Percentiles rank a stretch among this genome's conserved stretches.
phyloP scores from a whole-genome alignment of 1,140 invertebrate species.

The Papilio helenus region DNA sequence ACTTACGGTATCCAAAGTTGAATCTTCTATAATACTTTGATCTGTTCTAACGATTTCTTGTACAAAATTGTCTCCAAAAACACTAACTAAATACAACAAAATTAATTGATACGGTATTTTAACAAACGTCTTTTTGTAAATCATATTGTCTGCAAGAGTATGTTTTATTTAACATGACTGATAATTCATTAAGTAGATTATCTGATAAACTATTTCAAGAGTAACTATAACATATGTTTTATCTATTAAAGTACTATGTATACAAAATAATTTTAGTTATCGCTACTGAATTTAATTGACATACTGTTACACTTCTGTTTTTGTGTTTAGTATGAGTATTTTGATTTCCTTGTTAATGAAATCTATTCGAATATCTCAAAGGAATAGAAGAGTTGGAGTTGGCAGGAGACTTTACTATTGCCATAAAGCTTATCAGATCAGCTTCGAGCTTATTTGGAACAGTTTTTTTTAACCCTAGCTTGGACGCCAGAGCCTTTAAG shows the following conservation, averaged over 20 bases:
- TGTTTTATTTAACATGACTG: conserved; percentile 26
- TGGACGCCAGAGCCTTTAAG: too few relatives aligned
- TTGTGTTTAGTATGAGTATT: neutral
- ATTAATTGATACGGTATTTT: conserved; percentile 1
- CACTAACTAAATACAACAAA: conserved; percentile 25
- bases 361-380: too few relatives aligned
- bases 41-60: conserved; percentile 42
- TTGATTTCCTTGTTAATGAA: too few relatives aligned
- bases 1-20: conserved; percentile 71
- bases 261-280: conserved; percentile 25
- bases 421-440: too few relatives aligned
- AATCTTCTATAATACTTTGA: conserved; percentile 63
- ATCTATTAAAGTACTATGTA: neutral
- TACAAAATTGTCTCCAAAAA: conserved; percentile 11
- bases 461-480: too few relatives aligned
- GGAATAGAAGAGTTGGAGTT: too few relatives aligned
- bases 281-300: neutral
- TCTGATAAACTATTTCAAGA: conserved; percentile 9
- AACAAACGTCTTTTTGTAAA: neutral
- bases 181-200: conserved; percentile 11
- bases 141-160: neutral
- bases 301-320: neutral
- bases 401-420: too few relatives aligned
- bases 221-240: conserved; percentile 10
- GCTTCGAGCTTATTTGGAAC: too few relatives aligned